phyloP scores from a whole-genome alignment of 2,113 vertebrate genomes.

The Bos javanicus region DNA sequence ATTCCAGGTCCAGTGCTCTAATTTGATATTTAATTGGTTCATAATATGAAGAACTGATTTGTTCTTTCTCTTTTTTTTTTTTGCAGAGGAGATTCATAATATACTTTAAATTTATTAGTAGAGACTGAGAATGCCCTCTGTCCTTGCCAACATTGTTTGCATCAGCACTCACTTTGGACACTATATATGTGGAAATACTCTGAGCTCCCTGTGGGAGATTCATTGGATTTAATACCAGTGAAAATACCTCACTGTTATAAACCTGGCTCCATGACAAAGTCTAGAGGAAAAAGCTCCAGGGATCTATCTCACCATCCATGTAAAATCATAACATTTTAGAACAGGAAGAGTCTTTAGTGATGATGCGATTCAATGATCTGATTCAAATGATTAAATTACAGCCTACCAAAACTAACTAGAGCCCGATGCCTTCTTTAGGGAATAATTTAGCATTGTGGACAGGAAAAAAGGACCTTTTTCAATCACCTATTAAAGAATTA shows the following conservation, averaged over 20 bases:
- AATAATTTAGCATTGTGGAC: background rate
- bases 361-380: slow-evolving; percentile 4
- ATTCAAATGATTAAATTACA: slow-evolving; percentile 31
- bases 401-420: background rate
- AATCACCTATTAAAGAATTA: background rate
- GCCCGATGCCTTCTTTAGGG: background rate
- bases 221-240: slow-evolving; percentile 2
- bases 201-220: background rate
- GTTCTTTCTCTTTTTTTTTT: background rate
- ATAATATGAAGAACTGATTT: background rate
- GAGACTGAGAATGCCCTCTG: background rate
- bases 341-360: slow-evolving; percentile 7
- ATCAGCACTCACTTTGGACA: background rate
- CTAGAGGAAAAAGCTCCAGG: background rate
- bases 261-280: background rate
- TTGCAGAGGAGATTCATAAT: background rate
- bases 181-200: background rate
- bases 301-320: background rate
- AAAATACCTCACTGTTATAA: background rate
- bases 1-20: background rate
- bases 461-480: background rate
- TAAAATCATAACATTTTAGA: slow-evolving; percentile 32
- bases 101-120: background rate
- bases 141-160: background rate
- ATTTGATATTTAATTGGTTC: background rate